Evolutionary conservation across 2,888 invertebrate species (phyloP).

Genomic region (Notodromas monacha): DNA sequence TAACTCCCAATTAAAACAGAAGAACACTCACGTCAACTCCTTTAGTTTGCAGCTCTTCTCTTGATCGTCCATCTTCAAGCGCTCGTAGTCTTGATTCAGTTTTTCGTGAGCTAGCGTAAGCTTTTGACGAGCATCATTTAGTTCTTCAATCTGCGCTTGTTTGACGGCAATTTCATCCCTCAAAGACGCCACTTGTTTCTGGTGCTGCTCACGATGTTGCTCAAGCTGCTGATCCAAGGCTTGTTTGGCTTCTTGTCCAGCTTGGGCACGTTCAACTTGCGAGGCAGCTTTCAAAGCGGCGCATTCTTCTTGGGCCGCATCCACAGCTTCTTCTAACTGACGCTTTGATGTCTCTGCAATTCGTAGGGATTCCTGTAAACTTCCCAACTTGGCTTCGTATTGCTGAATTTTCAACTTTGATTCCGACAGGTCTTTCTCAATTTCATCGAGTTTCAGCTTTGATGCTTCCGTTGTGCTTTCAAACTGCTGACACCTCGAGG

Average conservation of each 20-base stretch:
- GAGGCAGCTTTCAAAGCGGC: slow-evolving; percentile 53
- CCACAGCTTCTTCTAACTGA: slow-evolving; percentile 66
- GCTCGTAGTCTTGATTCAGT: slow-evolving; percentile 74
- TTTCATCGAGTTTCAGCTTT: too few relatives aligned
- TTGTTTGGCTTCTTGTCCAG: slow-evolving; percentile 28
- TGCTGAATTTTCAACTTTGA: slow-evolving; percentile 67
- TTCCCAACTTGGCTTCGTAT: slow-evolving; percentile 83
- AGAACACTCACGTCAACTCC: slow-evolving; percentile 6
- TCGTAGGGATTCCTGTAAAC: slow-evolving; percentile 69
- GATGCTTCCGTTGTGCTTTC: too few relatives aligned
- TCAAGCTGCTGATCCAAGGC: slow-evolving; percentile 83
- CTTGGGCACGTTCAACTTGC: too few relatives aligned
- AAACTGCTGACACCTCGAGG: slow-evolving; percentile 54
- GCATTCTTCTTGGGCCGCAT: slow-evolving; percentile 66
- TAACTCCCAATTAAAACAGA: too few relatives aligned
- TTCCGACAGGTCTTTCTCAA: slow-evolving; percentile 65
- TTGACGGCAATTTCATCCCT: slow-evolving; percentile 79
- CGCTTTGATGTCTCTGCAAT: slow-evolving; percentile 80
- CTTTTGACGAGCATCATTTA: slow-evolving; percentile 96
- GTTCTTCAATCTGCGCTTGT: slow-evolving; percentile 57
- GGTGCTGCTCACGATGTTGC: slow-evolving; percentile 61
- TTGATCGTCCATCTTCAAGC: slow-evolving; percentile 66
- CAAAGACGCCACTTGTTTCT: slow-evolving; percentile 64
- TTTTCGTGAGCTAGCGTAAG: slow-evolving; percentile 69
- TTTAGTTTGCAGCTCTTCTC: slow-evolving; percentile 47